Evolutionary conservation across 2,113 vertebrate genomes (phyloP), one percentile per base, ranked within the genome.

Genomic region (rat (Rattus norvegicus)): DNA sequence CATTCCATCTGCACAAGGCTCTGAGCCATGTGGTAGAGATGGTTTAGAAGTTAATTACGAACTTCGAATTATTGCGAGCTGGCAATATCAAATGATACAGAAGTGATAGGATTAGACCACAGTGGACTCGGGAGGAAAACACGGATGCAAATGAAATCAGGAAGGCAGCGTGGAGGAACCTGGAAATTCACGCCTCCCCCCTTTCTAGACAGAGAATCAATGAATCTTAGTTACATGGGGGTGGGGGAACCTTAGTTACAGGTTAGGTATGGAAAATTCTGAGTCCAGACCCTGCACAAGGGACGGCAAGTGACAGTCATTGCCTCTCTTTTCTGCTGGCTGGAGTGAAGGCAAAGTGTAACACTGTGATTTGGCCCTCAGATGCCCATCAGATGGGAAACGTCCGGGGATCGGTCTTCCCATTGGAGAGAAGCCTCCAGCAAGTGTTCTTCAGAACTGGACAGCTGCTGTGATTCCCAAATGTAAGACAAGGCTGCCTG

Each of bases 61-160:
- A 28, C 0, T n/a, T 65, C n/a, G 36, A 43, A 43, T 43, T 43
- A 43, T 43, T 4, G 5, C 2, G 3, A 30, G 8, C 65, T n/a
- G 33, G n/a, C 16, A 7, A 19, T 20, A 5, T 5, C 6, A 9
- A 56, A 2, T 26, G 4, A 7, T 33, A 8, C 7, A 20, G 79
- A 54, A 24, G 26, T 0, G 22, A 7, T 24, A 26, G 16, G 4
- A 8, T 5, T 5, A 7, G 30, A 59, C 9, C 2, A 11, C 19
- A 36, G 61, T 3, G 28, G 33, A 33, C 39, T 24, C 28, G 1
- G 1, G 8, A 39, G 19, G 26, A n/a, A 33, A 43, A 56, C 14
- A 26, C 26, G 67, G 11, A 47, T 33, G 56, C 61, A 65, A 30
- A 47, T 24, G 81, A 61, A 65, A 65, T 63, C 5, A 30, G 70